Conservation (phyloP, 2,797 vertebrate species). For the Florisuga fusca region DNA sequence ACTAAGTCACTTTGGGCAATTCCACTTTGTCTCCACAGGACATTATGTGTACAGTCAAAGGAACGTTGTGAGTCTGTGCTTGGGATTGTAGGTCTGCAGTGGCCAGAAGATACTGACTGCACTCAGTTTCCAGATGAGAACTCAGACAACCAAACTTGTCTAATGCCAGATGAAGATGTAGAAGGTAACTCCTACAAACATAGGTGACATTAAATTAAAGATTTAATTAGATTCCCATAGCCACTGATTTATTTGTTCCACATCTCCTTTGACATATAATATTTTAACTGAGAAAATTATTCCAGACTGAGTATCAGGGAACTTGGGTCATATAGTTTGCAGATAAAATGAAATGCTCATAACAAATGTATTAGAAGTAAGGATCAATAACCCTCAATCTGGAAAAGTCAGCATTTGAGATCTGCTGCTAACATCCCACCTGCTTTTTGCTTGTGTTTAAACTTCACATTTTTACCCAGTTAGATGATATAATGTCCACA, state of each 20-base stretch:
- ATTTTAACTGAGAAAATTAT: neutral
- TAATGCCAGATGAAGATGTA: constrained; percentile 89
- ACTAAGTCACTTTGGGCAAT: neutral
- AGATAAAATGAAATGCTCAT: neutral
- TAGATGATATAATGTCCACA: neutral
- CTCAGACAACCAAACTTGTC: constrained; percentile 83
- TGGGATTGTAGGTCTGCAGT: constrained; percentile 91
- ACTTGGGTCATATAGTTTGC: neutral
- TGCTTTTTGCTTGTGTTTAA: neutral
- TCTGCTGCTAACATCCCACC: neutral
- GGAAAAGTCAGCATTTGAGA: neutral
- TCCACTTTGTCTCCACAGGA: constrained; percentile 74
- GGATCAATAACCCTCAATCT: neutral
- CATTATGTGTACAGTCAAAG: constrained; percentile 88
- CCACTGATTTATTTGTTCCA: neutral
- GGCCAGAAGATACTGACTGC: constrained; percentile 95
- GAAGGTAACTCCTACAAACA: constrained; percentile 79
- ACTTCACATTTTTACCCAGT: neutral
- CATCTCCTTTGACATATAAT: neutral
- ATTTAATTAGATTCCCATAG: neutral
- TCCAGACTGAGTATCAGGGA: neutral
- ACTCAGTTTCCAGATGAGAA: constrained; percentile 91
- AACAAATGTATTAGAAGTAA: neutral
- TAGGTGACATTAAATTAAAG: neutral
- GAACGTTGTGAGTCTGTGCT: constrained; percentile 92